Evolutionary conservation across 2,113 vertebrate species (phyloP).

Genomic region (Arenaria interpres): DNA sequence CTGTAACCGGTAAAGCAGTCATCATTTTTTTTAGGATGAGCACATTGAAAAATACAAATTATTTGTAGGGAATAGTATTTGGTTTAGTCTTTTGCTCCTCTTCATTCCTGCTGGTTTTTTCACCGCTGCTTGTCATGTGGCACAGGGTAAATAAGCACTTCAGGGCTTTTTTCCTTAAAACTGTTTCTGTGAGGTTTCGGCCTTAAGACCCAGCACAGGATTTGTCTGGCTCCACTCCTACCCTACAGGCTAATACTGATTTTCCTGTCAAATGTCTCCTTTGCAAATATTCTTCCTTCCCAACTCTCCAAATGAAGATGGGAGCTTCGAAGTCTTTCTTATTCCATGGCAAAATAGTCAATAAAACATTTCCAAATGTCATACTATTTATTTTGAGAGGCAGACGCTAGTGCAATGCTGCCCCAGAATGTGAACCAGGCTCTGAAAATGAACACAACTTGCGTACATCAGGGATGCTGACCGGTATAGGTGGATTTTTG

Average conservation of each 20-base stretch:
- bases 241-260: conserved; percentile 60
- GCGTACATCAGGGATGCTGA: background rate
- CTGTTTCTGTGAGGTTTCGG: conserved; percentile 33
- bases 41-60: background rate
- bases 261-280: conserved; percentile 63
- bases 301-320: conserved; percentile 42
- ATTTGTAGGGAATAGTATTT: background rate
- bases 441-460: background rate
- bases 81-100: background rate
- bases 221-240: conserved; percentile 48
- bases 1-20: background rate
- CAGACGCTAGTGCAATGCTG: background rate
- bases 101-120: background rate
- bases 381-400: background rate
- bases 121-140: background rate
- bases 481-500: conserved; percentile 1
- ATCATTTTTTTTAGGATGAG: background rate
- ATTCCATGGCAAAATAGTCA: conserved; percentile 23
- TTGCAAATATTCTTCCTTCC: conserved; percentile 50
- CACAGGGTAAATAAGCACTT: conserved; percentile 43
- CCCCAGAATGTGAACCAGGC: background rate
- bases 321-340: conserved; percentile 31
- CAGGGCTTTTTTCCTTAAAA: conserved; percentile 18
- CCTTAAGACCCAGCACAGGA: conserved; percentile 46
- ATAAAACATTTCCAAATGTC: conserved; percentile 43